Base-by-base conservation (phyloP, 2,113 vertebrate species). In the Prunella fulvescens region DNA sequence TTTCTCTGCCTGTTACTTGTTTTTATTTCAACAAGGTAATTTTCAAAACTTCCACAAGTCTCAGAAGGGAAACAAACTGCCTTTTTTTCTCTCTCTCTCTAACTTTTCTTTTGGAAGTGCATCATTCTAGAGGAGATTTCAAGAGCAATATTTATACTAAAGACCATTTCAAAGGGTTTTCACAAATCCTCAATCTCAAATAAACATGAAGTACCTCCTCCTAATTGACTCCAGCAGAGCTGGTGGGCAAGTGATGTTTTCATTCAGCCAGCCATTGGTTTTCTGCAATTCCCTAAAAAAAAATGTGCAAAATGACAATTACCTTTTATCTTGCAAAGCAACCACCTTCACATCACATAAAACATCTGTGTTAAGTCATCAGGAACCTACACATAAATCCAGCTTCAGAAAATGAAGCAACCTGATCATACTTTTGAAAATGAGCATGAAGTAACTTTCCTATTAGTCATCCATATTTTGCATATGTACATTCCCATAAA, bases 281-380 rank as follows among this genome's bases (percentile, higher is more conserved):
- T 96, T 11, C 50, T 92, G 62, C 54, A 67, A 13, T 74, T 92
- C 39, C 40, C 56, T 54, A 48, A 31, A 60, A 47, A 47, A 80
- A 67, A 90, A 29, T 29, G 12, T 80, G 35, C 35, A 88, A 88
- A 91, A 74, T 91, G 69, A 81, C 80, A 88, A 90, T 92, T 93
- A 60, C 67, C 64, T 96, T 87, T 93, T 90, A 56, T 62, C n/a
- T 88, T 90, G 72, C 60, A 85, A 95, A 95, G 67, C 87, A 92
- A 19, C 82, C 64, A 86, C 76, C 76, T 95, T 93, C 82, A 60
- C n/a, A 67, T 85, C 72, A 73, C 51, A 51, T 88, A 47, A 95
- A 97, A 95, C 94, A 96, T 92, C 93, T 95, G 88, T 90, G 67
- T 73, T 80, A 92, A 93, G 58, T 78, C 88, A 90, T 88, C 78